Evolutionary conservation across 2,113 vertebrate genomes (phyloP).

Genomic region (Oryzias celebensis): DNA sequence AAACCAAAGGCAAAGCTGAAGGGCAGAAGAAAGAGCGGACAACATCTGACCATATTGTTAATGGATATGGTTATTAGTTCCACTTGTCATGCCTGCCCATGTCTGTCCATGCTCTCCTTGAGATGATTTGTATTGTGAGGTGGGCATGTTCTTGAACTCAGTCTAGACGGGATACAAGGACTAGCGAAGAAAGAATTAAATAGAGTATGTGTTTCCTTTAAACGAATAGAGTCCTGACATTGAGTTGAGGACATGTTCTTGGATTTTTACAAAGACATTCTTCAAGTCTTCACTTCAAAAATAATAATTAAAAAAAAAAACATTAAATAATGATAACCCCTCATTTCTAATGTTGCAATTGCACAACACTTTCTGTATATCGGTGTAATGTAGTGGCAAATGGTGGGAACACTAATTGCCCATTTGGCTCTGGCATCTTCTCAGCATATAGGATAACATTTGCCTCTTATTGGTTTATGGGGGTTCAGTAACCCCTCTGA

Average conservation of each 20-base stretch:
- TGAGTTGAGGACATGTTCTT: constrained; percentile 38
- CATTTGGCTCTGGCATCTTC: constrained; percentile 67
- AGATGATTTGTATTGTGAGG: constrained; percentile 63
- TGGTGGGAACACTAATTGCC: constrained; percentile 59
- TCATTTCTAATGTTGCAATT: constrained; percentile 34
- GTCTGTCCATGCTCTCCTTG: constrained; percentile 57
- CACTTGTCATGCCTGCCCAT: constrained; percentile 56
- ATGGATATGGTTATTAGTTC: constrained; percentile 79
- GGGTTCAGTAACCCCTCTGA: constrained; percentile 37
- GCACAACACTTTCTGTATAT: constrained; percentile 9
- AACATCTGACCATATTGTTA: constrained; percentile 52
- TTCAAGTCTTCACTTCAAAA: constrained; percentile 1
- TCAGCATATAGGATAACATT: constrained; percentile 47
- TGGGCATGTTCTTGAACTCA: constrained; percentile 63
- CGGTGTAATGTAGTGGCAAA: constrained; percentile 59
- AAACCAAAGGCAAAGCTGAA: constrained; percentile 40
- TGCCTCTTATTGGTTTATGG: constrained; percentile 56
- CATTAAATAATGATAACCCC: not conserved
- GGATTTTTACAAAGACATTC: constrained; percentile 28
- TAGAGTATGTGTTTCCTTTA: constrained; percentile 33
- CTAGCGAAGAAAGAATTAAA: constrained; percentile 36
- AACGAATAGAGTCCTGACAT: constrained; percentile 40
- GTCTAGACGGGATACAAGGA: constrained; percentile 62
- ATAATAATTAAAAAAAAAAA: not conserved
- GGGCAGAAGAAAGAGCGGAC: constrained; percentile 54